These are phyloP conservation scores for Lordiphosa stackelbergi DNA, from an alignment of 1,140 invertebrate genomes.

Conservation along the genomic window DNA sequence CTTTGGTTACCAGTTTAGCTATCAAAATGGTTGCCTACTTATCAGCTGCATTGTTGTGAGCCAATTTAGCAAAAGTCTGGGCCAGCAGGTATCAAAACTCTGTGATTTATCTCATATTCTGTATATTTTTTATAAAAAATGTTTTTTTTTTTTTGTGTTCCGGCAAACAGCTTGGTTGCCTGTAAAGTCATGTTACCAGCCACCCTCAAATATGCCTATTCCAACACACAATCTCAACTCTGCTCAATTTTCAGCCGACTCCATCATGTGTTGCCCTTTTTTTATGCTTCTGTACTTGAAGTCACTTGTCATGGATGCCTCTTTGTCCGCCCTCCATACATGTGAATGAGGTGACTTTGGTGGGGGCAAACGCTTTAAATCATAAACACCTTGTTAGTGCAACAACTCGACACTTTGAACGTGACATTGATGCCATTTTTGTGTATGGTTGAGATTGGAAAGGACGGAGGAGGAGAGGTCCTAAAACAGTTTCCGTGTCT, in stretches of 20 bases:
- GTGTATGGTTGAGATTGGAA: constrained; percentile 13
- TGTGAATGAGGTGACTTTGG: constrained; percentile 10
- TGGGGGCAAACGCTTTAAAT: constrained; percentile 47
- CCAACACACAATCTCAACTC: constrained; percentile 10
- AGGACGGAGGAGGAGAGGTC: constrained; percentile 9
- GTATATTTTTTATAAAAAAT: constrained; percentile 24
- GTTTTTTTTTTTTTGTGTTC: too few species aligned
- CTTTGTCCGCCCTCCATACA: constrained; percentile 52
- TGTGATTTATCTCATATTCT: too few species aligned
- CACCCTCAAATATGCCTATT: constrained; percentile 32
- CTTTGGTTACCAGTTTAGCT: neutral
- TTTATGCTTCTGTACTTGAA: constrained; percentile 38
- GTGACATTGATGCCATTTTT: constrained; percentile 76
- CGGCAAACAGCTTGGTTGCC: constrained; percentile 45
- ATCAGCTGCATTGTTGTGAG: constrained; percentile 30
- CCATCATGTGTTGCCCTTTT: constrained; percentile 35
- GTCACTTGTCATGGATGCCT: constrained; percentile 52
- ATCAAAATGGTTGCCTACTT: constrained; percentile 30
- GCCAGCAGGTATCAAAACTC: neutral
- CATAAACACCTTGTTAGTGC: constrained; percentile 72
- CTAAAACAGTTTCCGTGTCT: constrained; percentile 65
- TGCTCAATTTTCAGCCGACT: neutral
- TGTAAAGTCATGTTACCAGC: constrained; percentile 25
- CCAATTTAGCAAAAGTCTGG: constrained; percentile 1
- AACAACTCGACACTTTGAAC: constrained; percentile 64